These are phyloP conservation scores for Sesamia nonagrioides DNA, from an alignment of 1,140 invertebrate genomes.

Conservation along the genomic window DNA sequence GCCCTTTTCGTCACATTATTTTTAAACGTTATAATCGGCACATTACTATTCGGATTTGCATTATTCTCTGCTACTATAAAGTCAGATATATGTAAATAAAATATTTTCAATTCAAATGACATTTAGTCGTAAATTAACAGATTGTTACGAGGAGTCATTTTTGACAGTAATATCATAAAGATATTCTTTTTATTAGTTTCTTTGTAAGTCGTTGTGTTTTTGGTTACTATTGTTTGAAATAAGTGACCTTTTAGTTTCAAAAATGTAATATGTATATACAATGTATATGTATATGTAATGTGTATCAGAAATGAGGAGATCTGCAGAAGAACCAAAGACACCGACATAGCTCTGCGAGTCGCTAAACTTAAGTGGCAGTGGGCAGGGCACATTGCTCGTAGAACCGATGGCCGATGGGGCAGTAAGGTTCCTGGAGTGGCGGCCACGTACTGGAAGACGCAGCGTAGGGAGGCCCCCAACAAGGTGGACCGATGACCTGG, in stretches of 20 bases:
- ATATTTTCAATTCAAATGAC: neutral
- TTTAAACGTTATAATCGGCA: neutral
- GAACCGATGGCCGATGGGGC: no score
- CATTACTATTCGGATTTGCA: neutral
- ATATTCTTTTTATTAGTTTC: neutral
- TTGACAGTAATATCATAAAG: neutral
- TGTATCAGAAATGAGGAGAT: no score
- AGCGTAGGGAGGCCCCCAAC: no score
- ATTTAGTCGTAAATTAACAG: constrained; percentile 11
- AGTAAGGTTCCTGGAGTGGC: no score
- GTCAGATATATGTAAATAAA: neutral
- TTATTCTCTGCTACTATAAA: neutral
- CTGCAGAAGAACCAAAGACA: no score
- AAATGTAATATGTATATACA: neutral
- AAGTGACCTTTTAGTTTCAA: neutral
- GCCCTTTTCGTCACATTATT: constrained; percentile 1
- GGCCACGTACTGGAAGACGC: no score
- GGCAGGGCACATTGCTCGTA: no score
- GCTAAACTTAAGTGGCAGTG: no score
- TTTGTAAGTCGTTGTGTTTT: neutral
- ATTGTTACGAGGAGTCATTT: neutral
- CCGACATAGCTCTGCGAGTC: no score
- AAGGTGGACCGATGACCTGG: no score
- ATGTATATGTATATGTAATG: no score
- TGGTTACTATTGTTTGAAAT: neutral